A percentile compares a stretch with the other conserved stretches of the same genome.
Evolutionary conservation across 2,888 invertebrate genomes (phyloP).

Genomic region (Holacanthella duospinosa): DNA sequence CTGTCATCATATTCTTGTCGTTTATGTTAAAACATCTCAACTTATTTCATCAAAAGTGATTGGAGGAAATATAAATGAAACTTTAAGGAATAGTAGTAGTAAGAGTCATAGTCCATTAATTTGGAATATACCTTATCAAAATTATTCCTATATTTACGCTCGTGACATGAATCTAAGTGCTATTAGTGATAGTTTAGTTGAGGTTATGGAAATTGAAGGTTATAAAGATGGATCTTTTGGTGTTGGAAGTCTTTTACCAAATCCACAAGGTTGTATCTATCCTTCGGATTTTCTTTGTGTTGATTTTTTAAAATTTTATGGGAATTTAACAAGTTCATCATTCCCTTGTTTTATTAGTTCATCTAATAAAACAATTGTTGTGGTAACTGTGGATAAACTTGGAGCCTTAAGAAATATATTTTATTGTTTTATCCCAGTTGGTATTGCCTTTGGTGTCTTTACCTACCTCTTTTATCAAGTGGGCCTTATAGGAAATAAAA

Average conservation of each 20-base stretch:
- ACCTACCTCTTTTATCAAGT: slow-evolving; percentile 37
- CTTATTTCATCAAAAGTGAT: not conserved
- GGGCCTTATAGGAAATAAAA: slow-evolving; percentile 32
- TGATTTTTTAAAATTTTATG: slow-evolving; percentile 27
- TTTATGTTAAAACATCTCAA: slow-evolving; percentile 27
- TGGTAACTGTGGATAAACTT: slow-evolving; percentile 32
- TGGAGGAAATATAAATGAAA: not conserved
- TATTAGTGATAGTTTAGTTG: slow-evolving; percentile 4
- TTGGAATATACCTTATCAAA: not conserved
- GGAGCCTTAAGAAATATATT: slow-evolving; percentile 35
- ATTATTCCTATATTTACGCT: not conserved
- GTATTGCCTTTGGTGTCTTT: slow-evolving; percentile 35
- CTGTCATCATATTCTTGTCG: slow-evolving; percentile 39
- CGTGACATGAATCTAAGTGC: slow-evolving; percentile 8
- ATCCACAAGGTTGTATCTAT: slow-evolving; percentile 36
- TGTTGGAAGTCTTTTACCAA: slow-evolving; percentile 33
- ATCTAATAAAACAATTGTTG: slow-evolving; percentile 30
- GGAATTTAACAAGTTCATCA: slow-evolving; percentile 16
- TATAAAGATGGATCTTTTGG: slow-evolving; percentile 10
- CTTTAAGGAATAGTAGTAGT: not conserved
- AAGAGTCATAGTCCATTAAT: too few species aligned
- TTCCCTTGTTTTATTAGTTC: slow-evolving; percentile 33
- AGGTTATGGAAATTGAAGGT: slow-evolving; percentile 7
- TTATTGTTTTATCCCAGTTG: slow-evolving; percentile 35
- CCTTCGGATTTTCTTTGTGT: slow-evolving; percentile 31